Evolutionary conservation across 2,888 invertebrate genomes (phyloP).

Genomic region (Proisotoma minuta): DNA sequence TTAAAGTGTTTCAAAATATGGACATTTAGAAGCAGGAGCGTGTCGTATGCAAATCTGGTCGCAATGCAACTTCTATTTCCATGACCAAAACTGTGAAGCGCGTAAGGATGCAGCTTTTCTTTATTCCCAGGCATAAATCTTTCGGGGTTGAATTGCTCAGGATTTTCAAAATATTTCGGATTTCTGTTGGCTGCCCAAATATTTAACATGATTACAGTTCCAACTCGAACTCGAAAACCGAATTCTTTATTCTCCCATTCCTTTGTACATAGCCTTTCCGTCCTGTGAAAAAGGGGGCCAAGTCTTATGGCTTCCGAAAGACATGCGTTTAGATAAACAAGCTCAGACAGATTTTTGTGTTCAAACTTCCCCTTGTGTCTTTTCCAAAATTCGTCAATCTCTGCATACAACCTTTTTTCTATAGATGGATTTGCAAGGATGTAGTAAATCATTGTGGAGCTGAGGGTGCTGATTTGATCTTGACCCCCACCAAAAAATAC

Average conservation of each 20-base stretch:
- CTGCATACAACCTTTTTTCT: conserved; percentile 27
- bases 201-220: conserved; percentile 28
- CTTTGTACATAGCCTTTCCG: conserved; percentile 40
- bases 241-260: conserved; percentile 34
- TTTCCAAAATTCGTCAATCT: conserved; percentile 33
- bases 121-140: conserved; percentile 39
- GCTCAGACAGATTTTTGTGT: conserved; percentile 34
- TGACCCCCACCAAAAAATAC: conserved; percentile 38
- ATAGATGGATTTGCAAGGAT: conserved; percentile 28
- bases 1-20: conserved; percentile 13
- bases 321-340: conserved; percentile 36
- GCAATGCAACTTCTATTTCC: conserved; percentile 31
- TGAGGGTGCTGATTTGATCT: conserved; percentile 36
- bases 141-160: conserved; percentile 35
- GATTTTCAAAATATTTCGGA: conserved; percentile 30
- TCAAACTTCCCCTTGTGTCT: conserved; percentile 33
- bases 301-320: conserved; percentile 35
- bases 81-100: conserved; percentile 23
- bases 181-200: conserved; percentile 35
- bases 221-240: conserved; percentile 30
- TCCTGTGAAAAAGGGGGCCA: conserved; percentile 32
- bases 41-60: conserved; percentile 20
- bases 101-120: conserved; percentile 35
- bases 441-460: conserved; percentile 26
- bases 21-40: conserved; percentile 17